phyloP scores from a whole-genome alignment of 2,888 invertebrate genomes.

The Diaphora mendica region DNA sequence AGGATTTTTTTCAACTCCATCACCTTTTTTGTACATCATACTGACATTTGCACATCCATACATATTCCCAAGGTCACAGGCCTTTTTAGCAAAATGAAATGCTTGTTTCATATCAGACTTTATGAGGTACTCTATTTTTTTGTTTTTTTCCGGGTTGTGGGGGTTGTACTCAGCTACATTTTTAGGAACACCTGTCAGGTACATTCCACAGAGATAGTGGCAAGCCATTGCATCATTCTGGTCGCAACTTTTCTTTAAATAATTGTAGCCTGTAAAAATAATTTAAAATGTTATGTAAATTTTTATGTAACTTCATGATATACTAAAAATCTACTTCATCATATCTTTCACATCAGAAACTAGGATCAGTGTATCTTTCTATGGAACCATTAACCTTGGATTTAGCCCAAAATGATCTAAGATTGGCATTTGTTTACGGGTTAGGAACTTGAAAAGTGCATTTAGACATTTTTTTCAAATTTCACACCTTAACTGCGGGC shows the following conservation, averaged over 20 bases:
- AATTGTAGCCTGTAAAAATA: conserved; percentile 83
- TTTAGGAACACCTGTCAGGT: conserved; percentile 90
- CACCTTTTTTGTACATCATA: conserved; percentile 94
- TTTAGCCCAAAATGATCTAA: too few species aligned
- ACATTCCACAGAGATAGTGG: conserved; percentile 93
- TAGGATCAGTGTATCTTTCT: background rate
- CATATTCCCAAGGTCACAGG: conserved; percentile 94
- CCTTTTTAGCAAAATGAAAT: conserved; percentile 91
- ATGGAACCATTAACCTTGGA: background rate
- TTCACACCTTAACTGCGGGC: too few species aligned
- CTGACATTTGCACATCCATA: conserved; percentile 96
- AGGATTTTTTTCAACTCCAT: conserved; percentile 91
- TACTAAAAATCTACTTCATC: background rate
- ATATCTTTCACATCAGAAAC: background rate
- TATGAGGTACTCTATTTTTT: conserved; percentile 83
- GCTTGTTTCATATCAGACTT: conserved; percentile 91
- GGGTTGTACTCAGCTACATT: conserved; percentile 79
- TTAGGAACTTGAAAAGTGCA: too few species aligned
- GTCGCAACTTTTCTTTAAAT: conserved; percentile 87
- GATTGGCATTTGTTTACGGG: too few species aligned
- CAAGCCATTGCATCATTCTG: conserved; percentile 90
- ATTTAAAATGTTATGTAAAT: background rate
- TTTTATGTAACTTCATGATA: background rate
- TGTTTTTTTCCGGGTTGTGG: conserved; percentile 73
- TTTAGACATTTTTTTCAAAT: too few species aligned